phyloP scores from a whole-genome alignment of 2,113 vertebrate species.

The Etheostoma cragini region DNA sequence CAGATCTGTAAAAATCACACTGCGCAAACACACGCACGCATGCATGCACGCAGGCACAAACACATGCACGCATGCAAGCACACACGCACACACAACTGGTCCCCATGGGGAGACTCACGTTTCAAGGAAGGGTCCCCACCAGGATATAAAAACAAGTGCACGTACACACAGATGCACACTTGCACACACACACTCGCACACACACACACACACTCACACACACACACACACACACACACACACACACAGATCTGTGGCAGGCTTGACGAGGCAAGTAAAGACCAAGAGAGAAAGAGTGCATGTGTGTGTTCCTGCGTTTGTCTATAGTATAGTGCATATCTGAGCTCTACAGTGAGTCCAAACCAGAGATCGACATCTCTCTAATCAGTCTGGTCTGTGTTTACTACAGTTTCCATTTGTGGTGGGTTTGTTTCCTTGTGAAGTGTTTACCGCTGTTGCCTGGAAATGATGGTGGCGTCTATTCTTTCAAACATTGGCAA shows the following conservation, averaged over 20 bases:
- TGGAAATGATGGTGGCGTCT: background rate
- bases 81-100: no score
- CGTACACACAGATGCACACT: background rate
- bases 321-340: background rate
- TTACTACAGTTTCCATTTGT: background rate
- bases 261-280: conserved; percentile 4
- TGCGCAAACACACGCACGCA: background rate
- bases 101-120: no score
- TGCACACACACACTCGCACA: background rate
- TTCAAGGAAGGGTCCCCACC: no score
- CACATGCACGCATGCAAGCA: background rate
- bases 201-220: background rate
- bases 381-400: background rate
- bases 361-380: background rate
- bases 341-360: background rate
- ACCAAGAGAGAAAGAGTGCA: background rate
- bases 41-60: background rate
- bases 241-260: conserved; percentile 12
- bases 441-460: background rate
- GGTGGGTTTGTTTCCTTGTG: background rate
- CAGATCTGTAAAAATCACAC: conserved; percentile 38
- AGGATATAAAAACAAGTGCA: background rate
- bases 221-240: background rate
- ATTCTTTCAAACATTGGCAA: background rate
- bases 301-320: background rate